phyloP scores from a whole-genome alignment of 1,140 invertebrate species.

The Subanguina moxae region DNA sequence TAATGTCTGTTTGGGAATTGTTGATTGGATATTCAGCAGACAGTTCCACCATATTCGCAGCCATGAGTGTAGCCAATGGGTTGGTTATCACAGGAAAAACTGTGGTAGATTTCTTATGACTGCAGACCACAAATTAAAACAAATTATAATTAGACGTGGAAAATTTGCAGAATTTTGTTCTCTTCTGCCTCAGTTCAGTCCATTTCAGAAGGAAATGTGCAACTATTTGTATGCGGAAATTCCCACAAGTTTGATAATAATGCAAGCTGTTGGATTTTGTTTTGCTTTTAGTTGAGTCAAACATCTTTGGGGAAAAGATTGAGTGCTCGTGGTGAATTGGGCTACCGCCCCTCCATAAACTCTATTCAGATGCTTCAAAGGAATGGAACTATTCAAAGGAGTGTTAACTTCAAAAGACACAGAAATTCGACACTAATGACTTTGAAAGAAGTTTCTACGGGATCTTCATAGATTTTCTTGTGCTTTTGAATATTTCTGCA shows the following conservation, averaged over 20 bases:
- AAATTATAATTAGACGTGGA: too few species aligned
- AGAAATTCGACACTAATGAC: not conserved
- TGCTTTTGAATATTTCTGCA: too few species aligned
- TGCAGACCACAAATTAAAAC: too few species aligned
- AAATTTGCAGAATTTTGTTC: conserved; percentile 43
- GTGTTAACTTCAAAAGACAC: not conserved
- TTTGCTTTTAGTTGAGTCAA: not conserved
- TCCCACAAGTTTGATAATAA: conserved; percentile 38
- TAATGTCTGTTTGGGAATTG: conserved; percentile 52
- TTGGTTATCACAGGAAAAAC: conserved; percentile 56
- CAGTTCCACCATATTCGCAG: conserved; percentile 21
- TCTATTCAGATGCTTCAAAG: not conserved
- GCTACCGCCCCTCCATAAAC: not conserved
- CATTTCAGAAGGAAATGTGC: conserved; percentile 54
- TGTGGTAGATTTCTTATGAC: conserved; percentile 1
- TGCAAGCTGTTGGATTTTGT: not conserved
- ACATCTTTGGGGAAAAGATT: conserved; percentile 1
- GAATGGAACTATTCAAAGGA: conserved; percentile 1
- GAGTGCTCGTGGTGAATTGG: not conserved
- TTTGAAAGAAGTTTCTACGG: conserved; percentile 1
- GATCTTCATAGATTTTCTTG: not conserved
- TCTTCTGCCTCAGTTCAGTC: conserved; percentile 56
- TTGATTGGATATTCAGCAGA: conserved; percentile 46
- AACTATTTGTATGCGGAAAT: conserved; percentile 50
- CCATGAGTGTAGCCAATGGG: conserved; percentile 51